These are phyloP conservation scores for Alviniconcha marisindica DNA, from an alignment of 1,140 invertebrate species.

Conservation along the genomic window DNA sequence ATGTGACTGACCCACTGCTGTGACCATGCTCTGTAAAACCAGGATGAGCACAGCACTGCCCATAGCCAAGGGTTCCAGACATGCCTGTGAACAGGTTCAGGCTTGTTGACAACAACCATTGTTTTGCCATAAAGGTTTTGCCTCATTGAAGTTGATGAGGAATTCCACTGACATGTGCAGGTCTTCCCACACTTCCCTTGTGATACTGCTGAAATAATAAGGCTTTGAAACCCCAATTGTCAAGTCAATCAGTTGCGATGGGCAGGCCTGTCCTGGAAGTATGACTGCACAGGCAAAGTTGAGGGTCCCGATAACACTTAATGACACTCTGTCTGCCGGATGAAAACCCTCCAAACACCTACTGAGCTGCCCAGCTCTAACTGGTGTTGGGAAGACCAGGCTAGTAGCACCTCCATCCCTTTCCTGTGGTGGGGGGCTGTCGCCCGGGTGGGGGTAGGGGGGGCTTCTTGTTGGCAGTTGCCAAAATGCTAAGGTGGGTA, in stretches of 20 bases:
- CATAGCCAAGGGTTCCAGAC: constrained; percentile 5
- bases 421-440: no score
- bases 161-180: not conserved
- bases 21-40: constrained; percentile 35
- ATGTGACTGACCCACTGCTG: not conserved
- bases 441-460: no score
- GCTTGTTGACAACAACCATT: not conserved
- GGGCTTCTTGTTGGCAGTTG: no score
- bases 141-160: not conserved
- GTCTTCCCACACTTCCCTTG: not conserved
- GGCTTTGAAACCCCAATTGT: not conserved
- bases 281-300: not conserved
- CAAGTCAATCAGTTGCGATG: not conserved
- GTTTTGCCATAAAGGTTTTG: not conserved
- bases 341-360: not conserved
- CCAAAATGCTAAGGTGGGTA: no score
- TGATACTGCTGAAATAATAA: not conserved
- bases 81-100: constrained; percentile 37
- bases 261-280: not conserved
- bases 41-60: not conserved
- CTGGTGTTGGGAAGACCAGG: not conserved
- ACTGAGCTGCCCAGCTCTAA: not conserved
- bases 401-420: no score
- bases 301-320: not conserved
- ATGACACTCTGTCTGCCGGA: not conserved